Base-by-base conservation (phyloP, 2,113 vertebrate species). In the Eptatretus burgeri region DNA sequence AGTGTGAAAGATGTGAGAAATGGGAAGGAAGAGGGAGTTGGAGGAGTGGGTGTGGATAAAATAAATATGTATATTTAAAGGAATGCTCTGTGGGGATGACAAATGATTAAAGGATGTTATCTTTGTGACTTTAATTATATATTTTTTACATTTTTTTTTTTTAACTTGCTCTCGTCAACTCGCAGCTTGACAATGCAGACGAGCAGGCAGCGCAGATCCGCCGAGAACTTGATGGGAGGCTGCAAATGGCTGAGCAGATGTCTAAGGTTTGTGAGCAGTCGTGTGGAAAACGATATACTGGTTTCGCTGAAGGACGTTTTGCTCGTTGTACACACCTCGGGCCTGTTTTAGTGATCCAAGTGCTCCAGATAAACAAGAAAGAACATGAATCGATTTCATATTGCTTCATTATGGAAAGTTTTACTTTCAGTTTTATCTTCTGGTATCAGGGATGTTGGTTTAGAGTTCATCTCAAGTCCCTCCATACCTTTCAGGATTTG, bases 171-270 rank as follows among this genome's bases (percentile, higher is more conserved):
- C 52, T 17, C 18, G 14, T 56, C 52, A 16, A 14, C 1, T 65
- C 64, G 51, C 74, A 96, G 88, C 13, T 95, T 73, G 88, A 96
- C 73, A 93, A 85, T 51, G 80, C 84, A 69, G 91, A 95, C 65
- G 91, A 96, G 67, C 91, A 96, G 75, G 87, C 87, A 62, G 91
- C 91, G 20, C 88, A 96, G 75, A 96, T 96, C 71, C 79, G 91
- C 71, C 77, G 91, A 66, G 91, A 96, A 67, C 76, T 96, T 64
- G 91, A 93, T 64, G 85, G 84, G 11, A 75, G 87, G 18, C 71
- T 93, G 9, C 84, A 95, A n/a, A 41, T 87, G 71, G 85, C 82
- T 2, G 86, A 96, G 51, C 82, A 77, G 73, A 83, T 95, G 70
- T 78, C 82, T 68, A 81, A 76, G 77, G 91, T 94, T 56, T 14